A percentile compares a stretch with the other conserved stretches of the same genome.
Evolutionary conservation across 2,888 invertebrate species (phyloP).

Genomic region (Lasiommata megera): DNA sequence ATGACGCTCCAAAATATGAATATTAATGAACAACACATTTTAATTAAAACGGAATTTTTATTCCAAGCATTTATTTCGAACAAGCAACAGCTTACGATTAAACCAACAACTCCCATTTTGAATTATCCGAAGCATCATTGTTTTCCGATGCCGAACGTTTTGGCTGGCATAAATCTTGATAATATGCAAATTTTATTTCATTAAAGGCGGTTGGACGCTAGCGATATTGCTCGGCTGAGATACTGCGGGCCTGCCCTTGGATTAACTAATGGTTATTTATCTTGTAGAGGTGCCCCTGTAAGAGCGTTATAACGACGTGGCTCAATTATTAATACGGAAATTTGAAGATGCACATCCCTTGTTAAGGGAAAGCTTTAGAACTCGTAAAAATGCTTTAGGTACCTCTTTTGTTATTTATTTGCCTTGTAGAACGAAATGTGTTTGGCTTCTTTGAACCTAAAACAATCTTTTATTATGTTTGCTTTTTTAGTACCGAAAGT

Average conservation of each 20-base stretch:
- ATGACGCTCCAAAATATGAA: constrained; percentile 11
- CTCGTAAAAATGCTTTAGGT: constrained; percentile 1
- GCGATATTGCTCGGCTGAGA: constrained; percentile 72
- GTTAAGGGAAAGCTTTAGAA: constrained; percentile 16
- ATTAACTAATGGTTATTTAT: constrained; percentile 81
- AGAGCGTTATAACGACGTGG: constrained; percentile 57
- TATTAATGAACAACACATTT: constrained; percentile 15
- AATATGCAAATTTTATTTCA: constrained; percentile 81
- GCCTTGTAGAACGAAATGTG: no score
- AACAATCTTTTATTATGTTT: no score
- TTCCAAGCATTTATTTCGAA: constrained; percentile 9
- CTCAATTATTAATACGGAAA: constrained; percentile 56
- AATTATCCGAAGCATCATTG: constrained; percentile 60
- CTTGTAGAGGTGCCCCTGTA: constrained; percentile 67
- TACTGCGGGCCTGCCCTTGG: constrained; percentile 69
- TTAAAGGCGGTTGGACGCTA: constrained; percentile 74
- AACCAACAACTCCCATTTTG: constrained; percentile 47
- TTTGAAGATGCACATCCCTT: constrained; percentile 22
- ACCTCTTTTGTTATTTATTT: constrained; percentile 1
- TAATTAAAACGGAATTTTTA: constrained; percentile 11
- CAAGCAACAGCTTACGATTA: constrained; percentile 28
- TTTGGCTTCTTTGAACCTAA: no score
- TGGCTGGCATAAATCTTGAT: constrained; percentile 70
- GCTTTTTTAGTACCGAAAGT: no score
- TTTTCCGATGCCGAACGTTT: constrained; percentile 59